Evolutionary conservation across 2,888 invertebrate genomes (phyloP).

Genomic region (Morpho achilles): DNA sequence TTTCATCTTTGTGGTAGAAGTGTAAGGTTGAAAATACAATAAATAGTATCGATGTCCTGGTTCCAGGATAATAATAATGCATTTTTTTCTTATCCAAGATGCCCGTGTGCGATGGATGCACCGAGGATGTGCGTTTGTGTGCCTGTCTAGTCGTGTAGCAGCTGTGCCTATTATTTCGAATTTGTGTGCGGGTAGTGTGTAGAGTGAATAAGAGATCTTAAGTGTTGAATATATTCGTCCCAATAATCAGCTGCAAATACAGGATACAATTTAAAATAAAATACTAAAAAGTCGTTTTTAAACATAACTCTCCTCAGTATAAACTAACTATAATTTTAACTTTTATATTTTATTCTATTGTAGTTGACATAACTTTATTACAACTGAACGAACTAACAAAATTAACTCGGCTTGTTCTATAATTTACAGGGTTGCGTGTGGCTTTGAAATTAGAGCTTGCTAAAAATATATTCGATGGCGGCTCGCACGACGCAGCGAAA

Average conservation of each 20-base stretch:
- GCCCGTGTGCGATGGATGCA: constrained; percentile 67
- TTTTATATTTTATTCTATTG: no score
- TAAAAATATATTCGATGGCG: constrained; percentile 46
- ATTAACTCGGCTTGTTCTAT: constrained; percentile 43
- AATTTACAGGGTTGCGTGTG: constrained; percentile 59
- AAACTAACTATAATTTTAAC: no score
- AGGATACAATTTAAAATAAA: not conserved
- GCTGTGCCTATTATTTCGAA: constrained; percentile 72
- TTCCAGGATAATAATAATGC: constrained; percentile 72
- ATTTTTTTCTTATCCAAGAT: constrained; percentile 68
- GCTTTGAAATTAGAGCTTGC: constrained; percentile 49
- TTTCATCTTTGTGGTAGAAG: constrained; percentile 24
- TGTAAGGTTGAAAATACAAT: constrained; percentile 39
- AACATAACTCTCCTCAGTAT: no score
- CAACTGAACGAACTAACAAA: constrained; percentile 17
- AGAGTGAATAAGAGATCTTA: constrained; percentile 36
- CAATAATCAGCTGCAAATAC: no score
- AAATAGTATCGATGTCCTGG: constrained; percentile 41
- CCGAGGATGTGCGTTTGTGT: constrained; percentile 38
- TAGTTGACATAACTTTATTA: not conserved
- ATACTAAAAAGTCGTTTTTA: no score
- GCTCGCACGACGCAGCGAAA: constrained; percentile 39
- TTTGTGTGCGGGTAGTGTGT: constrained; percentile 56
- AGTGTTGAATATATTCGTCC: constrained; percentile 32
- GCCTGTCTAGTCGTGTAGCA: constrained; percentile 64